Conservation (phyloP, 1,140 invertebrate species). For the Sarcophaga bullata region DNA sequence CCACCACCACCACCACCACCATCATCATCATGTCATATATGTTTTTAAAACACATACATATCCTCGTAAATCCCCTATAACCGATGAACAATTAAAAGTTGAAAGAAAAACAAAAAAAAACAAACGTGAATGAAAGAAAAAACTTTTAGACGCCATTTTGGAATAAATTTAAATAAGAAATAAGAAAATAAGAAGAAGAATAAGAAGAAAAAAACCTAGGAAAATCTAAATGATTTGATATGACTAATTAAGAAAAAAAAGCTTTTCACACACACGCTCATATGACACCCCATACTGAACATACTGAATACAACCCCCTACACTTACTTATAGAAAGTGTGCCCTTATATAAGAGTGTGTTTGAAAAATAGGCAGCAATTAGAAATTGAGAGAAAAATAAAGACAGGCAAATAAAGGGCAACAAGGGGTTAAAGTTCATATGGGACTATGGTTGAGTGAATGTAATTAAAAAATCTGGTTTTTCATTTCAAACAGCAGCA, state of each 20-base stretch:
- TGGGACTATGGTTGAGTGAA: not conserved
- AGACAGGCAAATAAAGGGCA: too few species aligned
- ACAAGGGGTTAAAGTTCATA: slow-evolving; percentile 26
- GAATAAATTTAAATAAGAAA: slow-evolving; percentile 32
- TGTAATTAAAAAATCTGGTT: slow-evolving; percentile 19
- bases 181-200: too few species aligned
- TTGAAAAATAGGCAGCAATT: not conserved
- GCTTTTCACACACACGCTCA: slow-evolving; percentile 10
- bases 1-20: not conserved
- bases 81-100: not conserved
- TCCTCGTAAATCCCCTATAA: not conserved
- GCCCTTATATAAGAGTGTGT: not conserved
- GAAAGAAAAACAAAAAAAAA: too few species aligned
- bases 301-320: not conserved
- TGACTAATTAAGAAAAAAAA: slow-evolving; percentile 34
- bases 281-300: not conserved
- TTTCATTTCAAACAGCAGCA: not conserved
- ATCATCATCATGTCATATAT: not conserved
- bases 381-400: not conserved
- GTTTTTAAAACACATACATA: not conserved
- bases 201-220: too few species aligned
- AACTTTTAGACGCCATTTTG: slow-evolving; percentile 32
- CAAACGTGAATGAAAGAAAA: not conserved
- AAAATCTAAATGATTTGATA: slow-evolving; percentile 36
- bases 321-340: not conserved